A percentile compares a stretch with the other conserved stretches of the same genome.
These are phyloP conservation scores for Heliangelus exortis DNA, from an alignment of 2,797 vertebrate species.

Conservation along the genomic window DNA sequence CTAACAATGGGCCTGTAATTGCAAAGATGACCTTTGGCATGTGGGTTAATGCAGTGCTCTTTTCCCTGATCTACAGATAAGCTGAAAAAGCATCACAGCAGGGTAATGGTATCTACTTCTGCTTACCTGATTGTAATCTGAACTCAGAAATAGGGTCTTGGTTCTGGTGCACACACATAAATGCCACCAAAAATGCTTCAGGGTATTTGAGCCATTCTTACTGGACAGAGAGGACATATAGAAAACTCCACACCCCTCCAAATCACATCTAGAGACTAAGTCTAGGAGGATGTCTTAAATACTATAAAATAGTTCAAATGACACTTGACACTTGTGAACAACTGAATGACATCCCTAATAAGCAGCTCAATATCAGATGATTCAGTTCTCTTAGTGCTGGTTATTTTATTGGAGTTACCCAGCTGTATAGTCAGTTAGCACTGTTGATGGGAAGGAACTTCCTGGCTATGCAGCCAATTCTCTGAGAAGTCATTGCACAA, in stretches of 20 bases:
- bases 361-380: neutral
- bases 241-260: neutral
- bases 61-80: neutral
- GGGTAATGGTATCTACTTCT: neutral
- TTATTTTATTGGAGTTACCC: neutral
- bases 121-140: neutral
- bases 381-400: neutral
- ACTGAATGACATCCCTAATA: neutral
- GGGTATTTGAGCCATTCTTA: neutral
- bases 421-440: neutral
- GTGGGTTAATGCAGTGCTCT: neutral
- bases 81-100: neutral
- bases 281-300: neutral
- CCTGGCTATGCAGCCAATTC: neutral
- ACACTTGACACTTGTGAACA: neutral
- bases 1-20: constrained; percentile 21
- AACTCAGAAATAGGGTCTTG: neutral
- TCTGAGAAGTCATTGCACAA: neutral
- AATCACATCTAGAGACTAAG: neutral
- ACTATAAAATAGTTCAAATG: neutral
- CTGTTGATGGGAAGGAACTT: neutral
- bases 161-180: neutral
- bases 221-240: neutral
- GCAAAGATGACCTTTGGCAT: neutral
- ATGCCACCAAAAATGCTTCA: neutral